Evolutionary conservation across 2,113 vertebrate species (phyloP).

Genomic region (Laticauda colubrina): DNA sequence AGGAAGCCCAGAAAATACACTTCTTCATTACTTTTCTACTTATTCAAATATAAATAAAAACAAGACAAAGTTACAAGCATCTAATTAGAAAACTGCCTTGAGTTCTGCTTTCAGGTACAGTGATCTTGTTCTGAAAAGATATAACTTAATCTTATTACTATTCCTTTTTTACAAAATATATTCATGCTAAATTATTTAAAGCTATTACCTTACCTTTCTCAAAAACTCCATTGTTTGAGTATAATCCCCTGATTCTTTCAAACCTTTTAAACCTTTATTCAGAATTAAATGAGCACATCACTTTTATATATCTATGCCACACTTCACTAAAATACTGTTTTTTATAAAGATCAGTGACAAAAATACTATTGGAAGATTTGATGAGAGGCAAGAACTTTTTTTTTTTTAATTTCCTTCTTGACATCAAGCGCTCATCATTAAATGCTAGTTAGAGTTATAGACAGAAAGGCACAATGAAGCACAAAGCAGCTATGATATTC

Average conservation of each 20-base stretch:
- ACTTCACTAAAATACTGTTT: not conserved
- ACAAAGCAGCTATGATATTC: not conserved
- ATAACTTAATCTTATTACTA: not conserved
- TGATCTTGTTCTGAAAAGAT: constrained; percentile 1
- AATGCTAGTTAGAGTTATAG: not conserved
- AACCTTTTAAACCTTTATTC: not conserved
- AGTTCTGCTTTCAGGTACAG: not conserved
- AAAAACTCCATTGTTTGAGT: not conserved
- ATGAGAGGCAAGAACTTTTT: not conserved
- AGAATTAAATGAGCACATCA: constrained; percentile 10
- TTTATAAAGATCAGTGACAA: constrained; percentile 1
- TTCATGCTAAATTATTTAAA: constrained; percentile 26
- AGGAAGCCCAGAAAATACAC: not conserved
- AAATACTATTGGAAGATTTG: not conserved
- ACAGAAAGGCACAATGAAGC: not conserved
- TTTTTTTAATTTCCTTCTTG: not conserved
- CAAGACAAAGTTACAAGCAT: not conserved
- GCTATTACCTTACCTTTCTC: constrained; percentile 5
- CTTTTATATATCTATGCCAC: not conserved
- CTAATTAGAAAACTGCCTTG: not conserved
- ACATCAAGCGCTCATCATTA: not conserved
- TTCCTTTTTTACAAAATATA: not conserved
- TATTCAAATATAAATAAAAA: not conserved
- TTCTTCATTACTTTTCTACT: not conserved
- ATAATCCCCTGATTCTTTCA: constrained; percentile 14